Percentiles rank a stretch among this genome's conserved stretches.
These are phyloP conservation scores for Eretmochelys imbricata DNA, from an alignment of 2,113 vertebrate genomes.

Conservation along the genomic window DNA sequence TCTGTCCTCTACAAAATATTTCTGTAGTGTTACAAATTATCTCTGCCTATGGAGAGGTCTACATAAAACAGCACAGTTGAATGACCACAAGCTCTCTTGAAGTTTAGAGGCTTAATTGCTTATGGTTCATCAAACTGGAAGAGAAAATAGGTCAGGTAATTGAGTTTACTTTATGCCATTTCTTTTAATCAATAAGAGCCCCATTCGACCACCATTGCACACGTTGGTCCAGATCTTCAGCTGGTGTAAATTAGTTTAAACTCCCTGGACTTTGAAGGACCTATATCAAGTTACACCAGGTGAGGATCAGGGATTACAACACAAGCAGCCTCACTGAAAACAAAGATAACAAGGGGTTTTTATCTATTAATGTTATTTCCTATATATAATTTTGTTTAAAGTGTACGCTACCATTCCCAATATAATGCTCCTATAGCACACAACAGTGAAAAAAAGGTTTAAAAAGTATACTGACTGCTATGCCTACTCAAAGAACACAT, in stretches of 20 bases:
- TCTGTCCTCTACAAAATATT: constrained; percentile 52
- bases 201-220: background rate
- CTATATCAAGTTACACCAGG: background rate
- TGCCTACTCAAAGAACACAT: background rate
- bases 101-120: constrained; percentile 22
- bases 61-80: background rate
- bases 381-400: background rate
- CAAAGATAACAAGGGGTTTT: background rate
- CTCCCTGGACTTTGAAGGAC: background rate
- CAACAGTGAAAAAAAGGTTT: background rate
- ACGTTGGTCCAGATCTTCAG: background rate
- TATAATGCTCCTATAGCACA: background rate
- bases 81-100: constrained; percentile 7
- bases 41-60: background rate
- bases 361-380: background rate
- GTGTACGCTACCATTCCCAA: background rate
- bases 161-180: background rate
- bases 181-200: background rate
- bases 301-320: background rate
- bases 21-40: constrained; percentile 2
- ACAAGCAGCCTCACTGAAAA: background rate
- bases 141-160: constrained; percentile 25
- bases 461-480: background rate
- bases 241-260: no score
- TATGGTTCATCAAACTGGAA: background rate